phyloP scores from a whole-genome alignment of 2,888 invertebrate species.

The Tortricodes alternella region DNA sequence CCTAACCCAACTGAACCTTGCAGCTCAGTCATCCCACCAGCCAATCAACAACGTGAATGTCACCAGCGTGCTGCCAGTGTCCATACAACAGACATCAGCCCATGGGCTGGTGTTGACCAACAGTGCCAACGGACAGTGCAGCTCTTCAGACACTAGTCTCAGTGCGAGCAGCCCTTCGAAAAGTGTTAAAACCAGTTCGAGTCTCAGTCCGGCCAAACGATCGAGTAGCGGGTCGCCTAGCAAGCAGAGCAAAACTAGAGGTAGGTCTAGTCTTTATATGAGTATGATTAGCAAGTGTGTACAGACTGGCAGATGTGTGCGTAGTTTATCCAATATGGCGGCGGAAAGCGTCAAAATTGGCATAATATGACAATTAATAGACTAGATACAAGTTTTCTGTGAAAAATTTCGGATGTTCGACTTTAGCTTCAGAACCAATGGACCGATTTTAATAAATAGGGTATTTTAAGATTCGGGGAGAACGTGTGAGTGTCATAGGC shows the following conservation, averaged over 20 bases:
- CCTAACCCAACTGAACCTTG: not conserved
- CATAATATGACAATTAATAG: no score
- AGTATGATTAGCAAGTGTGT: no score
- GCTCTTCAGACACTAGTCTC: slow-evolving; percentile 80
- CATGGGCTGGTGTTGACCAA: slow-evolving; percentile 60
- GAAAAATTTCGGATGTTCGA: no score
- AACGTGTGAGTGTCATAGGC: no score
- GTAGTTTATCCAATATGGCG: no score
- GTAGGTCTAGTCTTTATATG: slow-evolving; percentile 71
- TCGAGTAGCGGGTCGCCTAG: slow-evolving; percentile 92
- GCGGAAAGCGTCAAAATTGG: no score
- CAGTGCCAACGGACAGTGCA: slow-evolving; percentile 73
- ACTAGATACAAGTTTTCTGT: no score
- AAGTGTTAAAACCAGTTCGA: slow-evolving; percentile 93
- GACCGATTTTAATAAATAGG: no score
- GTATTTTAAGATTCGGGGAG: no score
- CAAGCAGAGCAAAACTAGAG: slow-evolving; percentile 89
- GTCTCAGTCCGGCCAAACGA: slow-evolving; percentile 92
- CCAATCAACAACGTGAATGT: slow-evolving; percentile 73
- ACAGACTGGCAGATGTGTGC: no score
- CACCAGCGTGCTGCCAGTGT: slow-evolving; percentile 57
- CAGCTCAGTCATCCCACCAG: slow-evolving; percentile 56
- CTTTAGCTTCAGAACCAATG: no score
- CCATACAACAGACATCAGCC: slow-evolving; percentile 62
- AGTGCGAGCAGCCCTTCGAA: slow-evolving; percentile 92